Conservation (phyloP, 1,140 invertebrate genomes). For the Lordiphosa collinella region DNA sequence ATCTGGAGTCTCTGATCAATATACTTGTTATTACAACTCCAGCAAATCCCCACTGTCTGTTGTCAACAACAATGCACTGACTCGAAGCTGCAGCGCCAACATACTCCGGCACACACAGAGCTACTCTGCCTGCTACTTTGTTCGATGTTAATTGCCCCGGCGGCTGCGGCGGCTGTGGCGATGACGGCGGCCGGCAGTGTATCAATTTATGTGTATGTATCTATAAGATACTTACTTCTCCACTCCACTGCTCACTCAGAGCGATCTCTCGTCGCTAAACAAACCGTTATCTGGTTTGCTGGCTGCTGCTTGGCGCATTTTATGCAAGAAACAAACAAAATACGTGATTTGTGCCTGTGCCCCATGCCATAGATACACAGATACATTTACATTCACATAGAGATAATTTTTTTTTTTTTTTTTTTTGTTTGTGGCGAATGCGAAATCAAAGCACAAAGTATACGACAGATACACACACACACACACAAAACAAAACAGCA, state of each 20-base stretch:
- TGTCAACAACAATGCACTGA: too few species aligned
- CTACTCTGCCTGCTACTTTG: slow-evolving; percentile 14
- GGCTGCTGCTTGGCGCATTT: slow-evolving; percentile 25
- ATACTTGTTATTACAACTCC: too few species aligned
- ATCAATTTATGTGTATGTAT: slow-evolving; percentile 54
- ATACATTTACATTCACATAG: slow-evolving; percentile 12
- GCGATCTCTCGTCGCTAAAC: slow-evolving; percentile 27
- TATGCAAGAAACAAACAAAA: slow-evolving; percentile 49
- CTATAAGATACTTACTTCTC: slow-evolving; percentile 27
- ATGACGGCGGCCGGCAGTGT: slow-evolving; percentile 7
- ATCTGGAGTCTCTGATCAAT: too few species aligned
- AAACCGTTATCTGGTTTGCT: slow-evolving; percentile 43
- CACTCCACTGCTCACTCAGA: slow-evolving; percentile 7
- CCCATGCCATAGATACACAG: slow-evolving; percentile 27
- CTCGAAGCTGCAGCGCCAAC: too few species aligned
- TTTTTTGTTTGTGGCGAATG: slow-evolving; percentile 14
- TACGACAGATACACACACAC: slow-evolving; percentile 16
- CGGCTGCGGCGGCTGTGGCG: not conserved
- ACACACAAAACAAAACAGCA: slow-evolving; percentile 22
- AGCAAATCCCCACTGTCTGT: too few species aligned
- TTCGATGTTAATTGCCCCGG: slow-evolving; percentile 39
- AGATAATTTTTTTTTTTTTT: slow-evolving; percentile 11
- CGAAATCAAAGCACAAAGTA: slow-evolving; percentile 25
- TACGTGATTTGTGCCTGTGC: slow-evolving; percentile 56
- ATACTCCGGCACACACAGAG: too few species aligned